A percentile compares a stretch with the other conserved stretches of the same genome.
These are phyloP conservation scores for Plebejus anna DNA, from an alignment of 2,888 invertebrate genomes.

Conservation along the genomic window DNA sequence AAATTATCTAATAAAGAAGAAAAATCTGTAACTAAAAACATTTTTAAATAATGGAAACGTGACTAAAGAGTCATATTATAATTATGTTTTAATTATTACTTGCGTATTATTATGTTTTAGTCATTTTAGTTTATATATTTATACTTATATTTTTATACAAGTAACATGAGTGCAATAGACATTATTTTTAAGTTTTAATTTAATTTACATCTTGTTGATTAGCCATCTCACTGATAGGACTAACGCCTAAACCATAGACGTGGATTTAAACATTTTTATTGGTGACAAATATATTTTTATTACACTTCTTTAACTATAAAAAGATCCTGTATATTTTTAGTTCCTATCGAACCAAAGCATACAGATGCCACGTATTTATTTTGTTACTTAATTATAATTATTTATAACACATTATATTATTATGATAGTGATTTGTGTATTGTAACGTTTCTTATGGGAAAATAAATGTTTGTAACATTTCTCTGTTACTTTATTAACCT, in stretches of 20 bases:
- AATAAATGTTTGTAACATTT: constrained; percentile 30
- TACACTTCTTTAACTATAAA: background rate
- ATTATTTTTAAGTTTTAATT: constrained; percentile 1
- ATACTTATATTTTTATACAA: background rate
- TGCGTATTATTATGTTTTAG: background rate
- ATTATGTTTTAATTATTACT: background rate
- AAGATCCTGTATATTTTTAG: constrained; percentile 38
- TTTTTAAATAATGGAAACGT: background rate
- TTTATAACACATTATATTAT: constrained; percentile 32
- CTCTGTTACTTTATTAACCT: background rate
- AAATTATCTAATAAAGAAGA: background rate
- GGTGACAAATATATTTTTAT: background rate
- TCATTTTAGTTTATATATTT: background rate
- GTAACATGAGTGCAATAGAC: background rate
- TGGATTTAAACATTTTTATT: background rate
- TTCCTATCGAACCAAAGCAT: constrained; percentile 52
- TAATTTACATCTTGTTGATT: background rate
- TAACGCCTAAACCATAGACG: background rate
- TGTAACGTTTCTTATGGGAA: constrained; percentile 33
- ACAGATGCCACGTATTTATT: constrained; percentile 41
- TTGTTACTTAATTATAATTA: constrained; percentile 43
- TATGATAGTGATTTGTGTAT: constrained; percentile 32
- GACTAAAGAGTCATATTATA: background rate
- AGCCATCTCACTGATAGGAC: background rate
- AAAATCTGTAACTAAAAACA: background rate